phyloP scores from a whole-genome alignment of 2,888 invertebrate genomes.

The Bhutanitis thaidina region DNA sequence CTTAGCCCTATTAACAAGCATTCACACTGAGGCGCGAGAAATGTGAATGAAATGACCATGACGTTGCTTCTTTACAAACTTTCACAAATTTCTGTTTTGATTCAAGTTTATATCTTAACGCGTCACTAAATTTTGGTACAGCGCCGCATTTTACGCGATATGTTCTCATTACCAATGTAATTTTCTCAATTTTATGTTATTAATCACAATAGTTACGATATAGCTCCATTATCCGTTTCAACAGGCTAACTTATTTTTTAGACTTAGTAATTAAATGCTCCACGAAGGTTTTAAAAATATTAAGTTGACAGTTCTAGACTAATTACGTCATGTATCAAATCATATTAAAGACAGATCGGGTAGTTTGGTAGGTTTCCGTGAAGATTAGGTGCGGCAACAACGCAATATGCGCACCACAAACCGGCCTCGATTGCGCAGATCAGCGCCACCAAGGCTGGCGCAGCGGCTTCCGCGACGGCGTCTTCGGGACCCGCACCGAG shows the following conservation, averaged over 20 bases:
- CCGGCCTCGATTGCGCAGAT: slow-evolving; percentile 75
- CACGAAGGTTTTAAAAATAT: too few relatives aligned
- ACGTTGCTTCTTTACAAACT: slow-evolving; percentile 15
- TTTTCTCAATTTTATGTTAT: neutral
- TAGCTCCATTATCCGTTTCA: too few relatives aligned
- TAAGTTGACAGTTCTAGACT: slow-evolving; percentile 5
- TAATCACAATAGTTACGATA: too few relatives aligned
- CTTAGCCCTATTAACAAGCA: slow-evolving; percentile 18
- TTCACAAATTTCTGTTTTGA: slow-evolving; percentile 21
- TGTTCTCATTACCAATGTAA: neutral
- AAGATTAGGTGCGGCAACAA: slow-evolving; percentile 62
- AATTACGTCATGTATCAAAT: slow-evolving; percentile 45
- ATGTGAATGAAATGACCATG: slow-evolving; percentile 19
- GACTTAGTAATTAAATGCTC: too few relatives aligned
- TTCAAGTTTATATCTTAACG: slow-evolving; percentile 10
- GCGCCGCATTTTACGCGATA: too few relatives aligned
- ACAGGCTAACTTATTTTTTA: too few relatives aligned
- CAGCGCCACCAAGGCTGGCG: slow-evolving; percentile 76
- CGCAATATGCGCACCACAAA: slow-evolving; percentile 65
- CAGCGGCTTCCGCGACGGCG: slow-evolving; percentile 71
- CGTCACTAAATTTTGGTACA: slow-evolving; percentile 1
- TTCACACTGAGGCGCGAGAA: slow-evolving; percentile 19
- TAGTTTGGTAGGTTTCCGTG: slow-evolving; percentile 53
- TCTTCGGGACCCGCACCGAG: slow-evolving; percentile 57
- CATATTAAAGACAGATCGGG: slow-evolving; percentile 37